Percentiles rank a stretch among this genome's conserved stretches.
phyloP scores from a whole-genome alignment of 1,140 invertebrate species.

The Drosophila hydei region DNA sequence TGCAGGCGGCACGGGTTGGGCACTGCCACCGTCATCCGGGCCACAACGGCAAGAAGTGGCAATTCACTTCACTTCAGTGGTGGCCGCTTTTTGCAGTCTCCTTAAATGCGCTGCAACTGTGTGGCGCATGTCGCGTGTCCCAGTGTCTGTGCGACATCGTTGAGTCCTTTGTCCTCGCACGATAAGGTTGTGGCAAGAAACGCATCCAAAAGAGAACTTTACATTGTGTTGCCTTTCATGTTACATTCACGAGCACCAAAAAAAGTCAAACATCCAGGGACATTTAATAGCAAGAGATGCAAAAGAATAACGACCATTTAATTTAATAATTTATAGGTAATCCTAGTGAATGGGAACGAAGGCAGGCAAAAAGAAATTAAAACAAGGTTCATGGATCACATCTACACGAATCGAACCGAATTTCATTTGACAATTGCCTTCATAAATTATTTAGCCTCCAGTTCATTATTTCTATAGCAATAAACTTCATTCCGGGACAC shows the following conservation, averaged over 20 bases:
- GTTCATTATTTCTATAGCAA: slow-evolving; percentile 64
- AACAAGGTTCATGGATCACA: slow-evolving; percentile 10
- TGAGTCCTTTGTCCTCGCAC: slow-evolving; percentile 18
- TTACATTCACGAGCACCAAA: not conserved
- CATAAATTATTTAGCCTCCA: slow-evolving; percentile 59
- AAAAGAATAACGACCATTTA: not conserved
- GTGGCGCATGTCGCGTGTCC: not conserved
- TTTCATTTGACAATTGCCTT: slow-evolving; percentile 61
- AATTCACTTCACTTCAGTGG: slow-evolving; percentile 50
- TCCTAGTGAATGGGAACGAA: not conserved
- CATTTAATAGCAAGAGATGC: not conserved
- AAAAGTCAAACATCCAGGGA: slow-evolving; percentile 1
- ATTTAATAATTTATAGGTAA: slow-evolving; percentile 23
- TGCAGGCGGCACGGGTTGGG: slow-evolving; percentile 18
- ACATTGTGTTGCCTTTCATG: slow-evolving; percentile 17
- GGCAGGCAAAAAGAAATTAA: not conserved
- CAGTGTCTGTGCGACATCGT: slow-evolving; percentile 9
- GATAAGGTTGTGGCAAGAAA: slow-evolving; percentile 14
- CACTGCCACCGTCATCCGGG: slow-evolving; percentile 15
- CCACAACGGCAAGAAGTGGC: slow-evolving; percentile 57
- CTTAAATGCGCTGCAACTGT: slow-evolving; percentile 33
- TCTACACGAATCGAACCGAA: slow-evolving; percentile 23
- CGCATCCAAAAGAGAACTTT: not conserved
- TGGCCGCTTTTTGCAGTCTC: slow-evolving; percentile 41
- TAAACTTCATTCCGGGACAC: slow-evolving; percentile 47